Conservation (phyloP, 2,888 invertebrate genomes). For the Lypha dubia region DNA sequence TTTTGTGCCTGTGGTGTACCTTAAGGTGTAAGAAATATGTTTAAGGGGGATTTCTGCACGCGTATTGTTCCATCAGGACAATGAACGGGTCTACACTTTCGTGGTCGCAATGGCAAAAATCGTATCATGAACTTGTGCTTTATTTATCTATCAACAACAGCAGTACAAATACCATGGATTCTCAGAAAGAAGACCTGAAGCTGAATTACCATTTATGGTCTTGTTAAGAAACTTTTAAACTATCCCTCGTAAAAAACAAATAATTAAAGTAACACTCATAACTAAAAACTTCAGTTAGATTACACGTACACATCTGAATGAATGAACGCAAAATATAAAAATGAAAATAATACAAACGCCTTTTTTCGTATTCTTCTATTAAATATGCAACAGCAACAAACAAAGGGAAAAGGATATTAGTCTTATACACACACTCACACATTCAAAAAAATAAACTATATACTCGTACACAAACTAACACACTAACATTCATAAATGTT, state of each 20-base stretch:
- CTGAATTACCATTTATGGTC: no score
- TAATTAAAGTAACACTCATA: slow-evolving; percentile 73
- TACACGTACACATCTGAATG: slow-evolving; percentile 61
- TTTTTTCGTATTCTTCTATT: slow-evolving; percentile 22
- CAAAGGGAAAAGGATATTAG: slow-evolving; percentile 37
- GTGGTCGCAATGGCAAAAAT: no score
- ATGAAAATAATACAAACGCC: slow-evolving; percentile 49
- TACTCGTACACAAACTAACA: neutral
- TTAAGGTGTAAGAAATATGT: no score
- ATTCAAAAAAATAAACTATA: neutral
- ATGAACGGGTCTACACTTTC: no score
- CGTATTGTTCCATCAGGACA: no score
- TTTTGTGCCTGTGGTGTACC: no score
- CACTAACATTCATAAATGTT: slow-evolving; percentile 22
- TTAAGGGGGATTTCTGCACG: no score
- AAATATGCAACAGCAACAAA: slow-evolving; percentile 27
- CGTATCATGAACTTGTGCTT: no score
- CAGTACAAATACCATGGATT: no score
- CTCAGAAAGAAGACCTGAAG: no score
- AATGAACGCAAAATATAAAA: slow-evolving; percentile 45
- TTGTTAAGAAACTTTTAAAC: neutral
- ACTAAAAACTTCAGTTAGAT: slow-evolving; percentile 67
- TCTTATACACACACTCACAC: slow-evolving; percentile 10
- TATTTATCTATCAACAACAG: no score
- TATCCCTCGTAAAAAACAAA: neutral